Base-by-base conservation (phyloP, 2,888 invertebrate species). In the Temnothorax rugatulus region DNA sequence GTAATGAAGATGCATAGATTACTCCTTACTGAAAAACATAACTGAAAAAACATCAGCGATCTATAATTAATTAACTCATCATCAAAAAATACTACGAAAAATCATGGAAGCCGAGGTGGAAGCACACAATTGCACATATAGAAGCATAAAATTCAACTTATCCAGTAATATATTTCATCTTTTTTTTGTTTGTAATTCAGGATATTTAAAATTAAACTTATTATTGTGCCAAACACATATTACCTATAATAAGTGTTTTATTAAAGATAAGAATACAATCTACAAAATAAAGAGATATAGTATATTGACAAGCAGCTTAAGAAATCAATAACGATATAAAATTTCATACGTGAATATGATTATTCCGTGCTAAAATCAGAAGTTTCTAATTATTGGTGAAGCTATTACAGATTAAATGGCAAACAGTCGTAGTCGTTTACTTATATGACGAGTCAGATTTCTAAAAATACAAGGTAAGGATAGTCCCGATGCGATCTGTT, bases 21-120 rank as follows among this genome's bases (percentile, higher is more conserved):
- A 50, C n/a, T 7, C 4, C 2, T 52, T 52, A 69, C 1, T 13
- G n/a, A n/a, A 69, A 52, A 34, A 50, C 52, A 15, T 52, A 50
- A 34, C 4, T 66, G 9, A 66, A 66, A 64, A 66, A 52, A 8
- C 8, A n/a, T n/a, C n/a, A 7, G 13, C 29, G 13, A n/a, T 13
- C 29, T 69, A 34, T 50, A 69, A 68, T 68, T 66, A 47, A 69
- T 69, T n/a, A 34, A 69, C n/a, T 69, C 8, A 69, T 69, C 8
- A 69, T 52, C 50, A 34, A n/a, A 4, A 50, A 34, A n/a, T 25
- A 52, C 34, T n/a, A 34, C 0, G 18, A 52, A 69, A 52, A 69
- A 34, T 15, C 29, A n/a, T n/a, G n/a, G n/a, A n/a, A n/a, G n/a
- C n/a, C n/a, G n/a, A n/a, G n/a, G n/a, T 50, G 8, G 2, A 66